phyloP scores from a whole-genome alignment of 1,140 invertebrate genomes.

The Pollicipes pollicipes region DNA sequence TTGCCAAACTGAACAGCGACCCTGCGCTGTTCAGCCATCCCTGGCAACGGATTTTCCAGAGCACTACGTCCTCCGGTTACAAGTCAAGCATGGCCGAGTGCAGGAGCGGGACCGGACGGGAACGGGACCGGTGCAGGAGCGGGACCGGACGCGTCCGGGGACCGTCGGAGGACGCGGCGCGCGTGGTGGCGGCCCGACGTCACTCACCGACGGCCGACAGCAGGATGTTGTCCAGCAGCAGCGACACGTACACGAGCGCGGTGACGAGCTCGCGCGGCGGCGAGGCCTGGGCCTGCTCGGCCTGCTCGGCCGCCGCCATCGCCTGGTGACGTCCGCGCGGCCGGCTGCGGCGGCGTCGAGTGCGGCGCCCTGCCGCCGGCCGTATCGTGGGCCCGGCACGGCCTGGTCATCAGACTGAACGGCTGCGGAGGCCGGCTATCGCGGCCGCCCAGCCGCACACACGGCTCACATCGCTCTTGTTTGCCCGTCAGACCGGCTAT shows the following conservation, averaged over 20 bases:
- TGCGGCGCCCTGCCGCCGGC: too few species aligned
- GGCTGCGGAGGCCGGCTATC: too few species aligned
- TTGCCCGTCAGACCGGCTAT: too few species aligned
- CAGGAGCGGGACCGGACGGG: neutral
- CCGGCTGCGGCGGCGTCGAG: too few species aligned
- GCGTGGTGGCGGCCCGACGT: too few species aligned
- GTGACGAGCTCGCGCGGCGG: constrained; percentile 9
- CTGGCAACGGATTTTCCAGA: neutral
- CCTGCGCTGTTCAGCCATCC: too few species aligned
- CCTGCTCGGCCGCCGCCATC: neutral
- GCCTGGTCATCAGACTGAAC: too few species aligned
- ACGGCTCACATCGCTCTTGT: too few species aligned
- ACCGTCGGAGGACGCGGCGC: neutral
- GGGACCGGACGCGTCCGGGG: neutral
- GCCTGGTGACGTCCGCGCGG: too few species aligned
- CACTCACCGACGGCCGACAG: constrained; percentile 56
- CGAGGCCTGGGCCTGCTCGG: neutral
- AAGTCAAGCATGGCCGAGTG: neutral
- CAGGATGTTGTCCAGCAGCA: constrained; percentile 55
- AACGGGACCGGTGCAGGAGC: neutral
- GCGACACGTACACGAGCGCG: constrained; percentile 24
- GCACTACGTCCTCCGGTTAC: neutral
- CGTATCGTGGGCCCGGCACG: too few species aligned
- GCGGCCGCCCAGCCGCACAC: too few species aligned
- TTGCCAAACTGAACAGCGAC: too few species aligned